Evolutionary conservation across 2,797 vertebrate genomes (phyloP), one percentile per base, ranked within the genome.

Genomic region (Morelia viridis): DNA sequence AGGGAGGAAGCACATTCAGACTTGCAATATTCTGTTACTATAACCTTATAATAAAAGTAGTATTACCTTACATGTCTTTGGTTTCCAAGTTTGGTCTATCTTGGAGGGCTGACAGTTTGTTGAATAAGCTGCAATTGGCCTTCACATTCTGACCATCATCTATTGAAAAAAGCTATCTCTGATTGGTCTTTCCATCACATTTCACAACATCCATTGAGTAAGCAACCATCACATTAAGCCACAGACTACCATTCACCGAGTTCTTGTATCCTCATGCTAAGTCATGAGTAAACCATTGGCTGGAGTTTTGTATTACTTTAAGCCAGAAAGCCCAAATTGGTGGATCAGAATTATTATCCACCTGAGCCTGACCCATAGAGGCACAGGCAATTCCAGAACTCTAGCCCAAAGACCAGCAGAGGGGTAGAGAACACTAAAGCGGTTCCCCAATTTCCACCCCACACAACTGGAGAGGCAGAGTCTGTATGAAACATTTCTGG

Each of bases 401-500:
- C 13, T 1, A 13, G 28, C 28, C 28, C 64, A 28, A 4, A 65
- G n/a, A n/a, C 28, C 64, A 11, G 4, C 65, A 89, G 89, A 86
- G 31, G 0, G 12, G 46, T 31, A 53, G 0, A 2, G 35, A 17
- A 62, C 9, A 56, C 46, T 26, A 98, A 97, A 94, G 87, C 5
- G 96, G 97, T 95, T 95, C 97, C 60, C 12, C 53, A 96, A 94
- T 97, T 97, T 97, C 97, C 96, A 97, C 96, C 96, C 96, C 93
- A 94, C 93, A 95, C 97, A 96, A 96, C 96, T 96, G 96, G 97
- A 95, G 95, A 97, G 96, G 96, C 98, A 97, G 97, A 98, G 97
- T 98, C 97, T 97, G 96, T 98, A 98, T 98, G 97, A 98, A 98
- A 98, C 93, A 96, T 98, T 98, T 98, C 97, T 97, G 97, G 95